Evolutionary conservation across 2,797 vertebrate species (phyloP).

Genomic region (Lindbergichthys nudifrons): DNA sequence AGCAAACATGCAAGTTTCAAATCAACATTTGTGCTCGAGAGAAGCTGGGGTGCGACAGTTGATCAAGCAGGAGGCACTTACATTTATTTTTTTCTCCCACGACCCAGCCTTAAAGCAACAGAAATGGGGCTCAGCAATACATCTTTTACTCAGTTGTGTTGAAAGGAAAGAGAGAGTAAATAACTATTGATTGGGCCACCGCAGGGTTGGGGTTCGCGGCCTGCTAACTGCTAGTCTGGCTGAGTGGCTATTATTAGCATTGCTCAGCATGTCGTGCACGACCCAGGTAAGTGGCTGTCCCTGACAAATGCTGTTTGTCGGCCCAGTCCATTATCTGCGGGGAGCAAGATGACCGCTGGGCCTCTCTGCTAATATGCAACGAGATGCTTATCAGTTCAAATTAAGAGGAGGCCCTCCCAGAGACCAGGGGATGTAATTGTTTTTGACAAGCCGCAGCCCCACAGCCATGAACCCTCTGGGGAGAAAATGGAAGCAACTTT

Average conservation of each 20-base stretch:
- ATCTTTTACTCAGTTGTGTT: conserved; percentile 74
- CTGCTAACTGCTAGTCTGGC: conserved; percentile 82
- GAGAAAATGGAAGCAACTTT: conserved; percentile 71
- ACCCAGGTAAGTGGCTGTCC: conserved; percentile 81
- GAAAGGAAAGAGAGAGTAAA: conserved; percentile 80
- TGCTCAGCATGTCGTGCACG: conserved; percentile 74
- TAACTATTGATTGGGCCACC: conserved; percentile 85
- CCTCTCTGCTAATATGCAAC: conserved; percentile 84
- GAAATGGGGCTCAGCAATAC: conserved; percentile 67
- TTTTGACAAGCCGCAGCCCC: conserved; percentile 84
- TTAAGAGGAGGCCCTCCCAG: conserved; percentile 82
- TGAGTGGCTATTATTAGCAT: conserved; percentile 85
- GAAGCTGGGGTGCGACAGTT: conserved; percentile 13
- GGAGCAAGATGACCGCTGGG: conserved; percentile 77
- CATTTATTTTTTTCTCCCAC: conserved; percentile 50
- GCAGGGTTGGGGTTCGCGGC: conserved; percentile 72
- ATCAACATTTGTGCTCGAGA: conserved; percentile 24
- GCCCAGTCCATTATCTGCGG: conserved; percentile 81
- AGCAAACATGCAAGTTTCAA: conserved; percentile 44
- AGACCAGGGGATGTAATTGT: conserved; percentile 82
- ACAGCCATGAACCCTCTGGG: conserved; percentile 75
- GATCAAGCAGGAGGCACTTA: conserved; percentile 41
- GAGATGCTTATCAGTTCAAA: conserved; percentile 89
- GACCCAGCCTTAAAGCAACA: conserved; percentile 49
- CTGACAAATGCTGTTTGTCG: conserved; percentile 83